These are phyloP conservation scores for Lasioglossum morio DNA, from an alignment of 2,888 invertebrate genomes.

Conservation along the genomic window DNA sequence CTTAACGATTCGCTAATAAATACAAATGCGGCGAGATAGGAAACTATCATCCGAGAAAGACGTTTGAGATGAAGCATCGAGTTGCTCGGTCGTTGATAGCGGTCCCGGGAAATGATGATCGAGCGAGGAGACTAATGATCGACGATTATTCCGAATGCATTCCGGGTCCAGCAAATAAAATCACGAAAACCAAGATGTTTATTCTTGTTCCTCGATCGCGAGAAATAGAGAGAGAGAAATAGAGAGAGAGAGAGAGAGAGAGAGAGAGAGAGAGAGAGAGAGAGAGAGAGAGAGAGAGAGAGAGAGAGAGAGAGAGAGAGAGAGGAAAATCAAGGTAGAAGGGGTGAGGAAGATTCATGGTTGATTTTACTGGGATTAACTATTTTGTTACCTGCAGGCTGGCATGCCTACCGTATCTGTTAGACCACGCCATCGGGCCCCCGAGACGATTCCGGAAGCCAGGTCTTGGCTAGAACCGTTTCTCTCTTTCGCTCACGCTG, in stretches of 20 bases:
- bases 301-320: neutral
- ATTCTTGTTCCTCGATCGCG: constrained; percentile 4
- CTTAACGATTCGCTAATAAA: constrained; percentile 18
- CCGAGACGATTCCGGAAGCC: constrained; percentile 70
- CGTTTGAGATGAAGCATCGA: constrained; percentile 37
- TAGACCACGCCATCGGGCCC: constrained; percentile 60
- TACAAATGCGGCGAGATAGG: constrained; percentile 40
- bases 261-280: neutral
- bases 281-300: neutral
- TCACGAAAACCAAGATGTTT: constrained; percentile 24
- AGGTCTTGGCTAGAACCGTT: constrained; percentile 47
- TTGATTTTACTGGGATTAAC: constrained; percentile 46
- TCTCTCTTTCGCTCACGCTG: constrained; percentile 48
- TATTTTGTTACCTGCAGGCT: constrained; percentile 25
- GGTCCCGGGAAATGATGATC: constrained; percentile 41
- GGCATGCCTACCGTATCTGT: constrained; percentile 36
- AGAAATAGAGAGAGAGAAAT: neutral
- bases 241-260: neutral
- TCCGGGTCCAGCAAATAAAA: constrained; percentile 28
- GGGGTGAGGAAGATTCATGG: constrained; percentile 19
- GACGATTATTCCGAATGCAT: constrained; percentile 47
- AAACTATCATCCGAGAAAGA: constrained; percentile 42
- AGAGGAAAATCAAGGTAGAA: neutral
- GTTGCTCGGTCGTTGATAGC: constrained; percentile 38
- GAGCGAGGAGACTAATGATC: constrained; percentile 44